Conservation (phyloP, 2,113 vertebrate species). For the Sinocyclocheilus maitianheensis region DNA sequence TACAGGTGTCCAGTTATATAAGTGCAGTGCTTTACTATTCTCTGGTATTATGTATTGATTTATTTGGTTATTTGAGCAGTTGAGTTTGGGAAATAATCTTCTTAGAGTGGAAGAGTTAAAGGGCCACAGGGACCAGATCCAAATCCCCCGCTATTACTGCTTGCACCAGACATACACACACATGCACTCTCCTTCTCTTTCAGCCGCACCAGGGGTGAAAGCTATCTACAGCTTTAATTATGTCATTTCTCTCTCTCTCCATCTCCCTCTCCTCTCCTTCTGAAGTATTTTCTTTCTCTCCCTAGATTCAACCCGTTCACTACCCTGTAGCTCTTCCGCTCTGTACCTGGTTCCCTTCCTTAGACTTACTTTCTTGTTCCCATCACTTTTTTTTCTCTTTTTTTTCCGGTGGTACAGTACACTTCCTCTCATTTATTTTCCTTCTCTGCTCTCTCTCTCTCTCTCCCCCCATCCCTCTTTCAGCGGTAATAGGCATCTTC, state of each 20-base stretch:
- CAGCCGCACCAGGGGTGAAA: conserved; percentile 62
- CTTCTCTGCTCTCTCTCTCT: conserved; percentile 25
- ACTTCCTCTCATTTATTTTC: neutral
- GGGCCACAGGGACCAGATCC: conserved; percentile 71
- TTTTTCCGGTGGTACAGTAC: neutral
- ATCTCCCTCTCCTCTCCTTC: neutral
- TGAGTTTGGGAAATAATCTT: conserved; percentile 78
- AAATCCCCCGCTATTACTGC: conserved; percentile 76
- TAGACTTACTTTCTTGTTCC: conserved; percentile 2
- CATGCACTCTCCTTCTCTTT: conserved; percentile 16
- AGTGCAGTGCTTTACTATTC: conserved; percentile 9
- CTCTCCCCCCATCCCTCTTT: conserved; percentile 23
- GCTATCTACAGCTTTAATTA: conserved; percentile 75
- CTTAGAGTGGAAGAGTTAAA: conserved; percentile 80
- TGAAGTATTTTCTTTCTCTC: conserved; percentile 10
- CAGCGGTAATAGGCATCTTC: conserved; percentile 3
- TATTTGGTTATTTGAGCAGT: conserved; percentile 50
- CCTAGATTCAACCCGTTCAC: neutral
- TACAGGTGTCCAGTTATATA: neutral
- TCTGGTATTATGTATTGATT: conserved; percentile 59
- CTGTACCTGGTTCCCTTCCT: conserved; percentile 40
- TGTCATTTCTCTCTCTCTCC: conserved; percentile 63
- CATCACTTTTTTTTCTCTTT: neutral
- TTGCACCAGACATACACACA: conserved; percentile 53
- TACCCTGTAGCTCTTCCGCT: conserved; percentile 25